These are phyloP conservation scores for Clarias pachynema DNA, from an alignment of 2,797 vertebrate species.

Conservation along the genomic window DNA sequence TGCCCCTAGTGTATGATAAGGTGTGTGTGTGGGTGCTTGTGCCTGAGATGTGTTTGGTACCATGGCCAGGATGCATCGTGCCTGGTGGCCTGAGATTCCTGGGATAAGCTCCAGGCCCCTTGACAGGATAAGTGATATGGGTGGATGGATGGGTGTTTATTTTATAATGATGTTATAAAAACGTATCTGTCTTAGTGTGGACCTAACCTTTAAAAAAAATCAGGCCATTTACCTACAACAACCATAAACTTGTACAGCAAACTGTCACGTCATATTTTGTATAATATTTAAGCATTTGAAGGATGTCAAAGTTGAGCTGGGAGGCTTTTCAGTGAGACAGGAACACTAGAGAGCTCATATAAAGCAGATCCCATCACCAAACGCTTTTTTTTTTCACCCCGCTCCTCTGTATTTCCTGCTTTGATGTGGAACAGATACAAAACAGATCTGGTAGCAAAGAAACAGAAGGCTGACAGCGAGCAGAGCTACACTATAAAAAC, in stretches of 20 bases:
- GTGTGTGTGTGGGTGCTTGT: no score
- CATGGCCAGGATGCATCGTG: no score
- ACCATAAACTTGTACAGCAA: constrained; percentile 25
- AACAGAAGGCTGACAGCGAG: not conserved
- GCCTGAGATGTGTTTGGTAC: no score
- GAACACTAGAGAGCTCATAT: constrained; percentile 7
- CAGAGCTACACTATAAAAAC: not conserved
- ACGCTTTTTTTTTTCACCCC: not conserved
- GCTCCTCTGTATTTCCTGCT: constrained; percentile 22
- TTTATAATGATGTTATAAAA: not conserved
- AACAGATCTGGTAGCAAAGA: constrained; percentile 14
- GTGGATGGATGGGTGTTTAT: no score
- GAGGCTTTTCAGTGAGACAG: not conserved
- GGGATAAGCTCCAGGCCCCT: no score
- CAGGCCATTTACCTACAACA: not conserved
- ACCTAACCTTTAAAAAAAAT: not conserved
- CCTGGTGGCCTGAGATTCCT: no score
- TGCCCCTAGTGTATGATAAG: no score
- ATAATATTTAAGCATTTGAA: not conserved
- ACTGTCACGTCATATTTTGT: not conserved
- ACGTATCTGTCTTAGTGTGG: not conserved
- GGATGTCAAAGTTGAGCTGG: not conserved
- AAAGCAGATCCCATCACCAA: constrained; percentile 15
- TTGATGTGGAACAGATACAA: constrained; percentile 34
- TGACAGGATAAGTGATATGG: no score